phyloP scores from a whole-genome alignment of 2,797 vertebrate genomes.

The Buphagus erythrorhynchus region DNA sequence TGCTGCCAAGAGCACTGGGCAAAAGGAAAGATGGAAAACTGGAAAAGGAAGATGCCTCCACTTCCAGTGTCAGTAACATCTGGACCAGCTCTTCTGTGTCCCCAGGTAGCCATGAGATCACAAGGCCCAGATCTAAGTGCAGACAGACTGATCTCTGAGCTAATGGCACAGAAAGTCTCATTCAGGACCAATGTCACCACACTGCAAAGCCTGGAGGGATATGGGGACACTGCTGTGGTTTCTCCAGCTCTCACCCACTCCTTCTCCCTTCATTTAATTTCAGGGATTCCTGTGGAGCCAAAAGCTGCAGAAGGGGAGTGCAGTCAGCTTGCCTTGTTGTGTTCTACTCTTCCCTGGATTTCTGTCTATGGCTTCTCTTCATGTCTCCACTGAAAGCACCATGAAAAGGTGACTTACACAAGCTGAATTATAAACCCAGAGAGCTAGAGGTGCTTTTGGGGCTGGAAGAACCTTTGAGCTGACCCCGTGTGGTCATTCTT shows the following conservation, averaged over 20 bases:
- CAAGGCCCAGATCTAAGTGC: not conserved
- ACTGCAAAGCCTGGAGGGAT: not conserved
- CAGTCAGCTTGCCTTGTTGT: not conserved
- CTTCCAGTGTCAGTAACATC: not conserved
- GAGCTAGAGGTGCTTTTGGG: not conserved
- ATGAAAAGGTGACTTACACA: not conserved
- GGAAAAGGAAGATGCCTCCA: not conserved
- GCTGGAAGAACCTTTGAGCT: not conserved
- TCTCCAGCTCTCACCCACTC: not conserved
- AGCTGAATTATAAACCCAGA: not conserved
- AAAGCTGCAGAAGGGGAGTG: not conserved
- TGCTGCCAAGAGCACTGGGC: not conserved
- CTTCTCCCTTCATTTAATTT: not conserved
- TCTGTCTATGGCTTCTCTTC: not conserved
- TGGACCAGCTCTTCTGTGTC: not conserved
- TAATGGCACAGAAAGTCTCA: not conserved
- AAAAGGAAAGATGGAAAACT: no score
- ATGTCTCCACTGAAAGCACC: not conserved
- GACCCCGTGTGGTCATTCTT: slow-evolving; percentile 20
- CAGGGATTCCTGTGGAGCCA: not conserved
- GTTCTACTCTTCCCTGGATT: not conserved
- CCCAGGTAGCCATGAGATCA: not conserved
- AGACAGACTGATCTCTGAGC: not conserved
- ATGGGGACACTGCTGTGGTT: not conserved
- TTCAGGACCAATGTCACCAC: not conserved